phyloP scores from a whole-genome alignment of 2,888 invertebrate genomes.

The Lithophane semibrunnea region DNA sequence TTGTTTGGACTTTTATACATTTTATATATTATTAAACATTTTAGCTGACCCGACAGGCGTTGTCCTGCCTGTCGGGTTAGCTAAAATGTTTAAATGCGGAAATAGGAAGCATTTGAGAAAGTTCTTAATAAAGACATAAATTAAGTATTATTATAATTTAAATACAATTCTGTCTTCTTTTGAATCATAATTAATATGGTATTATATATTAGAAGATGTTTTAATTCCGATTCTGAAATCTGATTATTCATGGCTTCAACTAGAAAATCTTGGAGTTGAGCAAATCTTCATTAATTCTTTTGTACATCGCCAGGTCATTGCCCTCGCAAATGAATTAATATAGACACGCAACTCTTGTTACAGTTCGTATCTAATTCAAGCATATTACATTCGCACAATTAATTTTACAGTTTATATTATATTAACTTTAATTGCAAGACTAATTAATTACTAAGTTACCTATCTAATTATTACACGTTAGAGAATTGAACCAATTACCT shows the following conservation, averaged over 20 bases:
- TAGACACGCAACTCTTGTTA: slow-evolving; percentile 12
- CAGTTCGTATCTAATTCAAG: slow-evolving; percentile 24
- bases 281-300: slow-evolving; percentile 32
- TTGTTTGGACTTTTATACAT: no score
- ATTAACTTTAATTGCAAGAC: slow-evolving; percentile 37
- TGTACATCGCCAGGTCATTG: slow-evolving; percentile 50
- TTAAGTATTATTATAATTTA: slow-evolving; percentile 7
- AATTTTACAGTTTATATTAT: slow-evolving; percentile 35
- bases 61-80: no score
- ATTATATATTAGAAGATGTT: slow-evolving; percentile 2
- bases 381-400: slow-evolving; percentile 34
- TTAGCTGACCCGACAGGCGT: no score
- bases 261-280: slow-evolving; percentile 44
- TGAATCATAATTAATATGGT: slow-evolving; percentile 35
- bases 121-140: slow-evolving; percentile 37
- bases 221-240: slow-evolving; percentile 4
- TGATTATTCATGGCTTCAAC: slow-evolving; percentile 54
- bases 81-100: slow-evolving; percentile 5
- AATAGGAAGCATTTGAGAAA: slow-evolving; percentile 34
- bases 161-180: slow-evolving; percentile 16
- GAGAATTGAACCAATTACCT: background rate
- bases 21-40: no score
- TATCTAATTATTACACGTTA: background rate
- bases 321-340: slow-evolving; percentile 35
- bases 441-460: background rate